Base-by-base conservation (phyloP, 1,140 invertebrate species). In the Anagrus nilaparvatae region DNA sequence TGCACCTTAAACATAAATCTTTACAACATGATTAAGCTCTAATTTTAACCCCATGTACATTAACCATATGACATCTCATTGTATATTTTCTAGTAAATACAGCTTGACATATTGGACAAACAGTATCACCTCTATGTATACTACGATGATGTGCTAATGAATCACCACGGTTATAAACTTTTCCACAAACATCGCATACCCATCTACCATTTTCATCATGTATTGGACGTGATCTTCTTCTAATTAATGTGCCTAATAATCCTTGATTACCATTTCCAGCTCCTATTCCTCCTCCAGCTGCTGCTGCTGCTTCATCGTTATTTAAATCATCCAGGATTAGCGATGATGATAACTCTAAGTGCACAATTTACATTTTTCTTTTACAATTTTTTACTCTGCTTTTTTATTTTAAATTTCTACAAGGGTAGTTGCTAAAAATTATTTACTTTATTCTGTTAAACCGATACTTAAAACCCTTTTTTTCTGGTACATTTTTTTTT, bases 91-190 rank as follows among this genome's bases (percentile, higher is more conserved):
- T 61, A 36, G 66, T 69, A 56, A 72, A 70, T 51, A 70, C 59
- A 32, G 59, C 59, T 43, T 61, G 61, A 58, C 70, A 73, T 35
- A 70, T 65, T 20, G 64, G 63, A 52, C 70, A 73, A 34, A 66
- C 49, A 12, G 71, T 72, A 36, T 69, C 67, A 10, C 71, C 71
- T 51, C 62, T 66, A 55, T 73, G 71, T 55, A 71, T 67, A 52
- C 68, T 71, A 48, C 67, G 68, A 50, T 73, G 71, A 46, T 72
- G 68, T 35, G 67, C 67, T 41, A 72, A 56, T 37, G 66, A 68
- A 51, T 69, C 67, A 14, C 63, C 60, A 44, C 66, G 62, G 55
- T 56, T 64, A 58, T 68, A 70, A 49, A 49, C 55, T 56, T 69
- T 69, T 48, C 68, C 69, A 51, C 69, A 71, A 48, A 69, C 60